Evolutionary conservation across 2,888 invertebrate species (phyloP), one percentile per base, ranked within the genome.

Genomic region (Tromatobia lineatoria): DNA sequence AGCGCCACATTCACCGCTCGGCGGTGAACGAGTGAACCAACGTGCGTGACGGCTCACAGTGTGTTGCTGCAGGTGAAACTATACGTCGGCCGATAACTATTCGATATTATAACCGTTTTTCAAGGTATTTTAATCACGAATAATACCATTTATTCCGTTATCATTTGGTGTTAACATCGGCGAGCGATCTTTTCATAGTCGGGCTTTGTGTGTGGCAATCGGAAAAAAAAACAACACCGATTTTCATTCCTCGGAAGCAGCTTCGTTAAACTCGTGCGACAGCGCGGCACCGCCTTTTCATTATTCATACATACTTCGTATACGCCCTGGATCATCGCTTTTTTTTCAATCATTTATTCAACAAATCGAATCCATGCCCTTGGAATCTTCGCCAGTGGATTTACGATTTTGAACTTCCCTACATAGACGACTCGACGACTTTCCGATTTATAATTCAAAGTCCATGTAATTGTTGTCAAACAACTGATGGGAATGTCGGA

Each of bases 261-360:
- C 45, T 38, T 67, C 83, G 74, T 82, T 69, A 82, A 83, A 83
- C 80, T 83, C 83, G 83, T 83, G 78, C 61, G 86, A 82, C 81
- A 83, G 86, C 86, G 86, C 86, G 92, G 91, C 92, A 92, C 92
- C 92, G 92, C 92, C 92, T 92, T 92, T 90, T 89, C 88, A 85
- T 89, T 90, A 91, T 89, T 91, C 90, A 86, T 88, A 85, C 90
- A 86, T 88, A 85, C 83, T 78, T 84, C 80, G 88, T 87, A 88
- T 88, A 89, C 90, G 89, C 90, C 90, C 89, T 89, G 87, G 85
- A 85, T 67, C 15, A 61, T 79, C 54, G n/a, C 34, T 50, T 69
- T 59, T 61, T 67, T 69, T 45, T 45, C 64, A 85, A 69, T 42
- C 42, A 34, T 42, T 18, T 20, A 38, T 2, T 42, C 11, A n/a